Conservation (phyloP, 2,797 vertebrate species). For the Psittacula echo region DNA sequence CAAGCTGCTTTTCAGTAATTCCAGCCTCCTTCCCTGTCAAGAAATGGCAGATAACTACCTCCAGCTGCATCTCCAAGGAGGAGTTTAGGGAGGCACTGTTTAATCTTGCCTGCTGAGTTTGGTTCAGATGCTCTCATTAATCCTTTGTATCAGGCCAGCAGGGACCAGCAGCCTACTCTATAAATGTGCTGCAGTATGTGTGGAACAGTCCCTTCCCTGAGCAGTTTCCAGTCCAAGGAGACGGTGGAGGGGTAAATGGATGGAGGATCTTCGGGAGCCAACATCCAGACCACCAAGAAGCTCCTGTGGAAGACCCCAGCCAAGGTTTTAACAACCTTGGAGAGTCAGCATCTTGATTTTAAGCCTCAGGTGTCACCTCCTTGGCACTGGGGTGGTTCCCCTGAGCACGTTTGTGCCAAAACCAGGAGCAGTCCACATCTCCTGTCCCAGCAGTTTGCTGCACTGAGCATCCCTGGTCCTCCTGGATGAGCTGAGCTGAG, state of each 20-base stretch:
- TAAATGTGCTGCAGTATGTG: not conserved
- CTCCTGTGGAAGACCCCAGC: not conserved
- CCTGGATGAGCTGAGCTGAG: not conserved
- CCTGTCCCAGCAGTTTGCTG: not conserved
- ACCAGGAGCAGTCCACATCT: rapidly evolving
- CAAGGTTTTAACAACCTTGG: not conserved
- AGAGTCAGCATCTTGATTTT: not conserved
- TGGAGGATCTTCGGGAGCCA: rapidly evolving
- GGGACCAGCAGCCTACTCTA: not conserved
- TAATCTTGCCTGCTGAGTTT: conserved; percentile 25
- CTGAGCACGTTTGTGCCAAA: rapidly evolving
- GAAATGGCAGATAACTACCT: not conserved
- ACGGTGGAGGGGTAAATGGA: rapidly evolving
- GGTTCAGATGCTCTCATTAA: not conserved
- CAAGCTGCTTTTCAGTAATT: not conserved
- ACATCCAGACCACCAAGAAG: not conserved
- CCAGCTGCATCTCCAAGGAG: not conserved
- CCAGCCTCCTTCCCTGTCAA: not conserved
- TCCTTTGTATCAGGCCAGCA: not conserved
- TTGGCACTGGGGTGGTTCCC: not conserved
- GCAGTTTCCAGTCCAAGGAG: not conserved
- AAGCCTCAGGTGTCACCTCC: not conserved
- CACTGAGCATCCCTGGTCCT: not conserved
- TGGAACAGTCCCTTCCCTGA: not conserved
- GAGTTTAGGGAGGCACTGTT: not conserved